Evolutionary conservation across 2,113 vertebrate species (phyloP).

Genomic region (Ramphastos sulfuratus): DNA sequence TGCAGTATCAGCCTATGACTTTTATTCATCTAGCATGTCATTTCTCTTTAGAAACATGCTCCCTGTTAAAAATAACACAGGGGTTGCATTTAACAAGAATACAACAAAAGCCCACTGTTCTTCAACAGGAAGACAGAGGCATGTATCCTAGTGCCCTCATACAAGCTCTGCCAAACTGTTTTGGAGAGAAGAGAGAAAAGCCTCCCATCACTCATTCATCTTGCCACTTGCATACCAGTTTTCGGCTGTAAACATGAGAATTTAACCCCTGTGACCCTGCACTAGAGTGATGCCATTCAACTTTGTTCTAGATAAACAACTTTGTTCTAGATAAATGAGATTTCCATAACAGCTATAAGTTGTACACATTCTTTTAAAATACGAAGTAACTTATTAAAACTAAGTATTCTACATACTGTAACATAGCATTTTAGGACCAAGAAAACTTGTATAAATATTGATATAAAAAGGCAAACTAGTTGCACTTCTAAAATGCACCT

Average conservation of each 20-base stretch:
- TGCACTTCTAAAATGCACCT: background rate
- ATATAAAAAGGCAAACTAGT: background rate
- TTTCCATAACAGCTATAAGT: background rate
- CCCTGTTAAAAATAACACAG: slow-evolving; percentile 13
- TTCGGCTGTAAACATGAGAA: background rate
- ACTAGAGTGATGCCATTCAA: background rate
- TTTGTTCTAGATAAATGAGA: background rate
- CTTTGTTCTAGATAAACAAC: too few species aligned
- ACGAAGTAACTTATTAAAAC: background rate
- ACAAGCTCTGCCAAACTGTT: slow-evolving; percentile 7
- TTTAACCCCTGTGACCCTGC: background rate
- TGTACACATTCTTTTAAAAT: background rate
- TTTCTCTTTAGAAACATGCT: background rate
- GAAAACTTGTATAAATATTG: background rate
- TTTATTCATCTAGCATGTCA: background rate
- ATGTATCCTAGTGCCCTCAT: background rate
- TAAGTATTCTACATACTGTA: background rate
- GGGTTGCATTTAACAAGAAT: slow-evolving; percentile 1
- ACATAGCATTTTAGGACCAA: background rate
- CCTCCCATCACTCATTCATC: background rate
- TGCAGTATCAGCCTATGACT: background rate
- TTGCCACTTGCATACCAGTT: slow-evolving; percentile 65
- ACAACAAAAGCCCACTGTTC: slow-evolving; percentile 11
- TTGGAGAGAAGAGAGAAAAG: background rate
- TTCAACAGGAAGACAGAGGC: background rate